Conservation (phyloP, 37 sponge, comb jelly and placozoan genomes). For the Chondrilla cf. caribensis region DNA sequence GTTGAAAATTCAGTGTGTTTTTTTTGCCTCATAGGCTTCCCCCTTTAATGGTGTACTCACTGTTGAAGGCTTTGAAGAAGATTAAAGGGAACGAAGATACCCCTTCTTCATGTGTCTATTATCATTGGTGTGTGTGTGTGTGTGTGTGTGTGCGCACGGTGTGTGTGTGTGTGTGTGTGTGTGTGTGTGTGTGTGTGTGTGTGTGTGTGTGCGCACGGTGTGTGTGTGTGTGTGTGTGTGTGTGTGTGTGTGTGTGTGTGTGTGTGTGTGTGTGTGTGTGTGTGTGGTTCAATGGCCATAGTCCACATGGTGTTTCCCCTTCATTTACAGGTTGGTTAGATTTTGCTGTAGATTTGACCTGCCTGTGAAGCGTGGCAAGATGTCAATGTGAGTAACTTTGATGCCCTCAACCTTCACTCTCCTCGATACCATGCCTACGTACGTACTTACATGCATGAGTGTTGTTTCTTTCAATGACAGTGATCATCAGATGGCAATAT, state of each 20-base stretch:
- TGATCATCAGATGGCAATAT: no score
- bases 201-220: not conserved
- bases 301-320: no score
- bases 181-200: not conserved
- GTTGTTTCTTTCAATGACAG: no score
- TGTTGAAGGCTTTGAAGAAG: no score
- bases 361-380: not conserved
- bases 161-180: not conserved
- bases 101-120: not conserved
- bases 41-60: no score
- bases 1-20: no score
- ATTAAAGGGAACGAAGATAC: no score
- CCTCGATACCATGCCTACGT: no score
- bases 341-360: not conserved
- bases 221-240: not conserved
- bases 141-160: not conserved
- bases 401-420: not conserved
- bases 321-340: not conserved
- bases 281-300: not conserved
- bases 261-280: not conserved
- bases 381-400: not conserved
- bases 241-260: not conserved
- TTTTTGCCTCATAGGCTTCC: no score
- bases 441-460: no score
- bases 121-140: conserved; percentile 7